Evolutionary conservation across 1,140 invertebrate genomes (phyloP), one percentile per base, ranked within the genome.

Genomic region (Nixonia krombeini): DNA sequence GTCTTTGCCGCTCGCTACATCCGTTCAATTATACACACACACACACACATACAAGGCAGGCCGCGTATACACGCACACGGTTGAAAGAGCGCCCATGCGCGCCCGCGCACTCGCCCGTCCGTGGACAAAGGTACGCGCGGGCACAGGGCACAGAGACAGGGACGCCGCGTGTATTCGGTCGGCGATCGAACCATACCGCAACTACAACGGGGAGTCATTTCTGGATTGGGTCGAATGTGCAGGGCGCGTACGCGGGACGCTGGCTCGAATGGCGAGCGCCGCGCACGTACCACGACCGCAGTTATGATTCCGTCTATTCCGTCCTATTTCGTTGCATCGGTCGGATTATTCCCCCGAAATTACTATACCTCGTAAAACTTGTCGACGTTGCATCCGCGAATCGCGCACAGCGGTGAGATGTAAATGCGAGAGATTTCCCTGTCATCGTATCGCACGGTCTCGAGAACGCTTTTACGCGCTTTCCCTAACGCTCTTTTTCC

Each of bases 351-450:
- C 55, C 25, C 21, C 51, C 12, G 38, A 42, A 62, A 57, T 68
- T 57, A 66, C 59, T 55, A 55, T 66, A 45, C 63, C 50, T 56
- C 59, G 59, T 56, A 51, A 64, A 64, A 64, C 45, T 40, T 46
- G 52, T 50, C 41, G 50, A 61, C 57, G 40, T 28, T 41, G 46
- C 50, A 44, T 37, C 29, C 38, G 59, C 38, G 51, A 62, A 42
- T 62, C 58, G 42, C 44, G 21, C 23, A 44, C 15, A 44, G 16
- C 47, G 6, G 16, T 4, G 12, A 38, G 23, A 38, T 31, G 33
- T 51, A 56, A 65, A 59, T 66, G 53, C 31, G 50, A 50, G 46
- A 59, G 44, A 66, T 55, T 66, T 59, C 16, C 16, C 50, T 66
- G 55, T 66, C 63, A 66, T 44, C 55, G 17, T 45, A 46, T 51